A percentile compares a stretch with the other conserved stretches of the same genome.
These are phyloP conservation scores for Penaeus chinensis DNA, from an alignment of 1,140 invertebrate species.

Conservation along the genomic window DNA sequence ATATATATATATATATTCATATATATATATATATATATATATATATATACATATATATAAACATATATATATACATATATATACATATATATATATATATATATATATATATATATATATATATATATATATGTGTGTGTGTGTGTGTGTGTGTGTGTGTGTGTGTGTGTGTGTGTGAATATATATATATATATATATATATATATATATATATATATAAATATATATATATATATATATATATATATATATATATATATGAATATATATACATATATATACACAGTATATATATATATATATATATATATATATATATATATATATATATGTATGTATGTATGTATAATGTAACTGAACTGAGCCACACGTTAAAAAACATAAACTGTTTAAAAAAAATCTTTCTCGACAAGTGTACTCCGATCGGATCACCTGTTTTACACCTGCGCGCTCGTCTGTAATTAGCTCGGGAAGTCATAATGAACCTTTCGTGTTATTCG, in stretches of 20 bases:
- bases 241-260: conserved; percentile 32
- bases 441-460: too few relatives aligned
- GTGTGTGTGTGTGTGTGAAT: neutral
- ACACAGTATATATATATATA: conserved; percentile 37
- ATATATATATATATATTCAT: conserved; percentile 35
- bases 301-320: conserved; percentile 34
- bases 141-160: neutral
- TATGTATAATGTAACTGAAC: too few relatives aligned
- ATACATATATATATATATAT: neutral
- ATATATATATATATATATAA: neutral
- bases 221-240: neutral
- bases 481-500: neutral
- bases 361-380: too few relatives aligned
- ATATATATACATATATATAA: conserved; percentile 39
- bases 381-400: too few relatives aligned
- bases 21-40: conserved; percentile 35
- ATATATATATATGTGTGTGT: too few relatives aligned
- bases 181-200: conserved; percentile 17
- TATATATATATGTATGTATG: too few relatives aligned
- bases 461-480: neutral
- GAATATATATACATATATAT: conserved; percentile 27
- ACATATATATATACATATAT: conserved; percentile 32
- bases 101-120: too few relatives aligned
- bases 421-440: too few relatives aligned
- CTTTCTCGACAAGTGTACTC: too few relatives aligned